Evolutionary conservation across 2,113 vertebrate species (phyloP).

Genomic region (Hipposideros armiger): DNA sequence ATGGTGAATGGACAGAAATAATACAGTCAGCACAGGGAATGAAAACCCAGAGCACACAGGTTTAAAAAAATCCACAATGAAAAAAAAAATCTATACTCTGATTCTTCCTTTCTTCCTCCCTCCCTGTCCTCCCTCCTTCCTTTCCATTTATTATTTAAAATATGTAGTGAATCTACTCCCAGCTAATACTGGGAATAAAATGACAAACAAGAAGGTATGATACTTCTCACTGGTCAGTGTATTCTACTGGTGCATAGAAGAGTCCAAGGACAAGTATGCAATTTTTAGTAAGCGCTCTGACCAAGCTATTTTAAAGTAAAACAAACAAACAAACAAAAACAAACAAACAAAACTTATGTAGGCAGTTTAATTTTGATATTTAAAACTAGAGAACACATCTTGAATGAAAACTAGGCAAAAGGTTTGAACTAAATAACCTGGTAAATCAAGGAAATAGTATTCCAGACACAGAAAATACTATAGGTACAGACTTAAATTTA

Average conservation of each 20-base stretch:
- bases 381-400: not conserved
- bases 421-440: not conserved
- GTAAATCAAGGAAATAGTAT: not conserved
- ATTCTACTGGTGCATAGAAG: not conserved
- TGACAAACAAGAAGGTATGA: not conserved
- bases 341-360: not conserved
- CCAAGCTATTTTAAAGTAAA: not conserved
- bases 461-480: not conserved
- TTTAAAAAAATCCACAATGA: not conserved
- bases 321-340: not conserved
- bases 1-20: not conserved
- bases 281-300: not conserved
- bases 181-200: not conserved
- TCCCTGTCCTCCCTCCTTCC: not conserved
- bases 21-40: not conserved
- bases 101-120: not conserved
- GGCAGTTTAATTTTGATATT: not conserved
- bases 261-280: not conserved
- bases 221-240: not conserved
- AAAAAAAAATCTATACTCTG: not conserved
- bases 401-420: not conserved
- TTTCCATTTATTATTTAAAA: not conserved
- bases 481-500: not conserved
- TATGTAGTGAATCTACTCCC: not conserved
- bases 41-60: not conserved